These are phyloP conservation scores for Caranx melampygus DNA, from an alignment of 2,113 vertebrate species.

Conservation along the genomic window DNA sequence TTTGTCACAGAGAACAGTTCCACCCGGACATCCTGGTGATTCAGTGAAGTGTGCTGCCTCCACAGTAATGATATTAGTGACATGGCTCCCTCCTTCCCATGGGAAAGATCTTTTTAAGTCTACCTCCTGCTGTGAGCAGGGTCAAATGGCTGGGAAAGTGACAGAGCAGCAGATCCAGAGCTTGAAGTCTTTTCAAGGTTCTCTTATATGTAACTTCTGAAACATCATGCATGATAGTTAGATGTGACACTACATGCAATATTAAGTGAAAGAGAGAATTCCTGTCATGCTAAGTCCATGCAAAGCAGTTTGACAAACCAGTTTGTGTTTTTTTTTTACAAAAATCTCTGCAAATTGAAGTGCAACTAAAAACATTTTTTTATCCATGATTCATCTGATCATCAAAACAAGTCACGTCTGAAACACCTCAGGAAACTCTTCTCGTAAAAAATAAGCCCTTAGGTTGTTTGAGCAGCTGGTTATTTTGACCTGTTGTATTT, in stretches of 20 bases:
- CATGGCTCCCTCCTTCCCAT: background rate
- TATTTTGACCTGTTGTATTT: too few relatives aligned
- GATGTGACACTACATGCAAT: background rate
- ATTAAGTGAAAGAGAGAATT: background rate
- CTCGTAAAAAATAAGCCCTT: too few relatives aligned
- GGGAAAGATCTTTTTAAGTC: background rate
- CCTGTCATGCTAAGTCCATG: background rate
- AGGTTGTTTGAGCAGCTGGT: too few relatives aligned
- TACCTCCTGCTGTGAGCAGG: background rate
- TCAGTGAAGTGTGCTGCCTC: background rate
- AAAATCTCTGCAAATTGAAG: background rate
- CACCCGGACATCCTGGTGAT: conserved; percentile 23
- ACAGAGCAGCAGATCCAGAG: conserved; percentile 2
- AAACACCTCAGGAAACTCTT: too few relatives aligned
- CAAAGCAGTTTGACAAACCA: background rate
- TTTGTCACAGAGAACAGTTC: conserved; percentile 25
- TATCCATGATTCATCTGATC: too few relatives aligned
- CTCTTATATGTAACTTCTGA: background rate
- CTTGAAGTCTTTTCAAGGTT: background rate
- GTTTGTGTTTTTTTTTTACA: background rate
- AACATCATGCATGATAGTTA: background rate
- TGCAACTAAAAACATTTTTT: background rate
- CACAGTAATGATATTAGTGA: conserved; percentile 14
- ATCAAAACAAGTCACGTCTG: too few relatives aligned
- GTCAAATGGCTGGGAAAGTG: background rate